Base-by-base conservation (phyloP, 2,888 invertebrate species). In the Drosophila quasianomalipes region DNA sequence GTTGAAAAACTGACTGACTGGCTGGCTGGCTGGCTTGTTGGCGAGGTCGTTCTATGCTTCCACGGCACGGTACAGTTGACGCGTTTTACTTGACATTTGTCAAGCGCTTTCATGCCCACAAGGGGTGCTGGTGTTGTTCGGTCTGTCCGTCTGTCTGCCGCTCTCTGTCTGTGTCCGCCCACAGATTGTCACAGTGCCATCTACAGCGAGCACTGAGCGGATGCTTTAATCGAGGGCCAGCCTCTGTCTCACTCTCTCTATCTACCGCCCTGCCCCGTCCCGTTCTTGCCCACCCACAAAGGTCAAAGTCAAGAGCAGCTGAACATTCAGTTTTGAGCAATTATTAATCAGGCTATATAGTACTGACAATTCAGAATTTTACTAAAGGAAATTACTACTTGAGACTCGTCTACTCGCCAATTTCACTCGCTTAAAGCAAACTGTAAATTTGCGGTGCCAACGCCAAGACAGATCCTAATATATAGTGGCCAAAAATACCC, bases 241-340 rank as follows among this genome's bases (percentile, higher is more conserved):
- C 30, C 39, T 22, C 35, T 22, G 5, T 37, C 35, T 54, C 26
- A 19, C 35, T 31, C 31, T 19, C 26, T 30, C 14, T 4, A 19
- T 4, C 33, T 26, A 10, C 4, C 53, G 14, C 54, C 9, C 64
- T 35, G 10, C 16, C 3, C 9, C 33, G 30, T 41, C 49, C 57
- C 22, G 7, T 4, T 16, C 16, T 2, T 47, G 47, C 28, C 2
- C 61, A 31, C 60, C 66, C 60, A 57, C 75, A 81, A 74, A 89
- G 90, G 84, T 90, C 87, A 90, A 90, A 90, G 89, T 89, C 87
- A 87, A 79, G 81, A 74, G 74, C 84, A 71, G 60, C 60, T 69
- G 61, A 68, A 35, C 73, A 60, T 75, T 71, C 82, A 70, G 54
- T 66, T 68, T 57, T 59, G 26, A 52, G 67, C 66, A 70, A 79